Evolutionary conservation across 2,113 vertebrate species (phyloP).

Genomic region (Vimba vimba): DNA sequence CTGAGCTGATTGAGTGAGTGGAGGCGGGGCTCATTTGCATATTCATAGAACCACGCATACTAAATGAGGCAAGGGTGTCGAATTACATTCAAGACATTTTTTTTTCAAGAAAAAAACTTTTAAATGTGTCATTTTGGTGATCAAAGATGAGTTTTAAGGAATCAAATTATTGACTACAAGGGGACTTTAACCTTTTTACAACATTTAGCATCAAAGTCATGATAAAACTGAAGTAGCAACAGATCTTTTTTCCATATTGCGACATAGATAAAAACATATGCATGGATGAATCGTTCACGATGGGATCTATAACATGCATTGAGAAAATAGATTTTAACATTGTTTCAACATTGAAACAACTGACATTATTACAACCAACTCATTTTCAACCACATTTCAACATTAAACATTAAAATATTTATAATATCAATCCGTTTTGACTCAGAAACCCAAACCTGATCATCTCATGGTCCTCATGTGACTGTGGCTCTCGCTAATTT

Average conservation of each 20-base stretch:
- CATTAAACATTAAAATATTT: too few relatives aligned
- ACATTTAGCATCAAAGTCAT: not conserved
- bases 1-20: too few relatives aligned
- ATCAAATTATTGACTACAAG: too few relatives aligned
- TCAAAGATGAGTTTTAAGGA: too few relatives aligned
- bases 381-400: not conserved
- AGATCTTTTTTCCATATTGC: not conserved
- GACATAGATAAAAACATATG: not conserved
- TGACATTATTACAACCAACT: not conserved
- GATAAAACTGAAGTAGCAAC: not conserved
- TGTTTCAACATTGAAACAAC: not conserved
- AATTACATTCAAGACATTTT: too few relatives aligned
- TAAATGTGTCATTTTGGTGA: too few relatives aligned
- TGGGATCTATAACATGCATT: too few relatives aligned
- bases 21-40: too few relatives aligned
- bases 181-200: not conserved
- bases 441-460: not conserved
- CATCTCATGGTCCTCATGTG: not conserved
- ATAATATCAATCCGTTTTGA: not conserved
- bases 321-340: too few relatives aligned
- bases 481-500: not conserved
- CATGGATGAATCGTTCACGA: not conserved
- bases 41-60: too few relatives aligned
- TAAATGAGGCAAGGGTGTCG: too few relatives aligned
- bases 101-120: too few relatives aligned